Conservation (phyloP, 2,888 invertebrate species). For the Diaprepes abbreviatus region DNA sequence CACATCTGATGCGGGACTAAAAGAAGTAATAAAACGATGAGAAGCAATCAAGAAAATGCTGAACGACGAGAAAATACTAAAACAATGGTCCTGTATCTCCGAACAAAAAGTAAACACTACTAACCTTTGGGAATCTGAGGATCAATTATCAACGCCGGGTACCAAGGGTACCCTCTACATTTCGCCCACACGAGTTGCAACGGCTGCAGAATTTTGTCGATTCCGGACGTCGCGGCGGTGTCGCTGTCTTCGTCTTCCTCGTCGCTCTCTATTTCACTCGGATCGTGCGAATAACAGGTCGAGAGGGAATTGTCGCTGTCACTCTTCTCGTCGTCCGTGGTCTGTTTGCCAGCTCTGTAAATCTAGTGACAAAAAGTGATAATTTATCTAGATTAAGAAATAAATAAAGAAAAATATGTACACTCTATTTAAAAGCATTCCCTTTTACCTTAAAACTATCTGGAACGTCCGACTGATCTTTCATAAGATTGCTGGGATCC, state of each 20-base stretch:
- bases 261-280: conserved; percentile 65
- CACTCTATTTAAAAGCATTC: too few relatives aligned
- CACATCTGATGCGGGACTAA: too few relatives aligned
- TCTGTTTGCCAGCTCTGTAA: conserved; percentile 68
- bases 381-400: too few relatives aligned
- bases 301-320: conserved; percentile 67
- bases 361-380: conserved; percentile 58
- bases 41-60: too few relatives aligned
- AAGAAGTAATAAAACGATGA: too few relatives aligned
- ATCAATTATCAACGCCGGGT: conserved; percentile 95
- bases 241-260: conserved; percentile 63
- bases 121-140: conserved; percentile 90
- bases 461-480: conserved; percentile 59
- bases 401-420: background rate
- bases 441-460: conserved; percentile 68
- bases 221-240: conserved; percentile 62
- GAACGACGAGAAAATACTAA: too few relatives aligned
- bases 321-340: conserved; percentile 64
- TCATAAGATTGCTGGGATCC: conserved; percentile 33
- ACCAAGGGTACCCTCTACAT: conserved; percentile 97
- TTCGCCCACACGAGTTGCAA: conserved; percentile 97
- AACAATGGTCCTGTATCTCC: too few relatives aligned
- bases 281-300: conserved; percentile 67
- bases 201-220: conserved; percentile 75
- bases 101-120: too few relatives aligned